These are phyloP conservation scores for Mizuhopecten yessoensis DNA, from an alignment of 1,140 invertebrate species.

Conservation along the genomic window DNA sequence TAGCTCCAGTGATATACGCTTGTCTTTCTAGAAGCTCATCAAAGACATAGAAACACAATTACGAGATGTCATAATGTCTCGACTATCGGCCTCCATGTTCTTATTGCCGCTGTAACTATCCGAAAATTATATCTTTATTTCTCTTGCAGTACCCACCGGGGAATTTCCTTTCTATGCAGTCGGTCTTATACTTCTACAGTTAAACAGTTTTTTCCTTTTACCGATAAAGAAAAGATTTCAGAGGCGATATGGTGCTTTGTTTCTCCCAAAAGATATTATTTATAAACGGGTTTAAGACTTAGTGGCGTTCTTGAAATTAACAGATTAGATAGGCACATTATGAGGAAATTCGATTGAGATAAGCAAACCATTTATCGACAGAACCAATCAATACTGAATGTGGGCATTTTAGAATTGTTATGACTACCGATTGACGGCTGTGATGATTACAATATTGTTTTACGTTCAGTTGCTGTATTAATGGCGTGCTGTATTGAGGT, in stretches of 20 bases:
- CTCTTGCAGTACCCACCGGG: neutral
- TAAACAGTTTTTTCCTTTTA: neutral
- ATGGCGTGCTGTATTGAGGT: too few species aligned
- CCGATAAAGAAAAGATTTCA: neutral
- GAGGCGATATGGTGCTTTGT: neutral
- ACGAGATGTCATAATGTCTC: neutral
- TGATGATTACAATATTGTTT: too few species aligned
- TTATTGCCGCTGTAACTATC: neutral
- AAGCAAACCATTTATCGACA: too few species aligned
- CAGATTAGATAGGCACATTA: neutral
- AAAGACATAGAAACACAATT: conserved; percentile 8
- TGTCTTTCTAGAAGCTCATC: neutral
- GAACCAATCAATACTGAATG: too few species aligned
- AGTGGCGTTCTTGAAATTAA: neutral
- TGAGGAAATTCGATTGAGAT: too few species aligned
- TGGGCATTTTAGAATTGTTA: too few species aligned
- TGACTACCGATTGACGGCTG: too few species aligned
- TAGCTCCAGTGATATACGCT: neutral
- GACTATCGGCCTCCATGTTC: neutral
- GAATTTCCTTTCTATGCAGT: neutral
- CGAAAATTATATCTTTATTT: neutral
- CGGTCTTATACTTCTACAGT: neutral
- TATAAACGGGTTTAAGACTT: neutral
- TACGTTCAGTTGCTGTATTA: too few species aligned
- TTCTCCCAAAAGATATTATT: neutral